Evolutionary conservation across 2,888 invertebrate genomes (phyloP).

Genomic region (Andricus quercusramuli): DNA sequence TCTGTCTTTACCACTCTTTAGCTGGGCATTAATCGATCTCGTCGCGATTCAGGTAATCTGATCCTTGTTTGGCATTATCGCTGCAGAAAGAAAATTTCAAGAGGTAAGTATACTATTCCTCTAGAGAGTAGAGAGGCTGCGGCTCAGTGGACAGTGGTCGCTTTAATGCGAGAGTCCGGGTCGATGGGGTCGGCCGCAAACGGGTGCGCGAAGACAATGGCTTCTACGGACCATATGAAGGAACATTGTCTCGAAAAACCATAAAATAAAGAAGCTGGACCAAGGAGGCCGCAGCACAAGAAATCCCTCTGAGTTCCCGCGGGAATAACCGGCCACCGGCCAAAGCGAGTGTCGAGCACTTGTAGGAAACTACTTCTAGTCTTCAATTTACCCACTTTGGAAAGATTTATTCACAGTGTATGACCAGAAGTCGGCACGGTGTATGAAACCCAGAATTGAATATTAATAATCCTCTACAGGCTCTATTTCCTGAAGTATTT

Average conservation of each 20-base stretch:
- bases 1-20: background rate
- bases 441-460: no score
- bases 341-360: constrained; percentile 43
- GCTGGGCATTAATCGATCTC: background rate
- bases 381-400: constrained; percentile 70
- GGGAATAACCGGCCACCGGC: constrained; percentile 46
- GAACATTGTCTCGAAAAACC: constrained; percentile 77
- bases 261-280: constrained; percentile 74
- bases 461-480: no score
- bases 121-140: background rate
- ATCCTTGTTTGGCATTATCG: constrained; percentile 24
- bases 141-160: constrained; percentile 49
- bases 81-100: no score
- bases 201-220: constrained; percentile 71
- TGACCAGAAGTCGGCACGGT: no score
- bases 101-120: no score
- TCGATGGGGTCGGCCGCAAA: constrained; percentile 72
- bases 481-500: no score
- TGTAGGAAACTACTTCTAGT: constrained; percentile 61
- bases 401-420: constrained; percentile 47
- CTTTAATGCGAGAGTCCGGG: constrained; percentile 73
- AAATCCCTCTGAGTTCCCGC: constrained; percentile 39
- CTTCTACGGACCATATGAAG: constrained; percentile 70
- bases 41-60: constrained; percentile 1
- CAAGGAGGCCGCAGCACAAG: constrained; percentile 24